A percentile compares a stretch with the other conserved stretches of the same genome.
phyloP scores from a whole-genome alignment of 2,797 vertebrate species.

The Dallia pectoralis region DNA sequence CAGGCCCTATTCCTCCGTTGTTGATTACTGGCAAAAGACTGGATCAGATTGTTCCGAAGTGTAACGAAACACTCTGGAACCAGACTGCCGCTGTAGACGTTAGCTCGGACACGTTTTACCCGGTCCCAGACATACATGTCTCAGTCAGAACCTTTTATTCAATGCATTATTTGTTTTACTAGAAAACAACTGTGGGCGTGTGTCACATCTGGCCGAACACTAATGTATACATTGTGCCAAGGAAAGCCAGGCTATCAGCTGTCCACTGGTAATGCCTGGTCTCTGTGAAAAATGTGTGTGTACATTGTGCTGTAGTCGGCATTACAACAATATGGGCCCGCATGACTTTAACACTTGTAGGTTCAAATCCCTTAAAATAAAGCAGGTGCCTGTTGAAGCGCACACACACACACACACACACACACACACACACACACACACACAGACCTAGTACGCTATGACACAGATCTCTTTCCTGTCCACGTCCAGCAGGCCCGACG shows the following conservation, averaged over 20 bases:
- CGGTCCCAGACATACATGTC: slow-evolving; percentile 25
- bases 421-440: slow-evolving; percentile 48
- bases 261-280: neutral
- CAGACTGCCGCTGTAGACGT: too few species aligned
- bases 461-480: slow-evolving; percentile 57
- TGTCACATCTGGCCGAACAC: slow-evolving; percentile 43
- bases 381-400: slow-evolving; percentile 38
- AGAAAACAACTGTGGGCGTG: slow-evolving; percentile 28
- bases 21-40: too few species aligned
- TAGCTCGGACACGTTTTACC: neutral
- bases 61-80: too few species aligned
- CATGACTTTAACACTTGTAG: slow-evolving; percentile 29
- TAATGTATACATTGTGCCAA: slow-evolving; percentile 36
- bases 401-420: slow-evolving; percentile 48
- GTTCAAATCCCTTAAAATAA: slow-evolving; percentile 37
- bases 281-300: too few species aligned
- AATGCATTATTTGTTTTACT: slow-evolving; percentile 49
- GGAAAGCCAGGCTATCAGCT: slow-evolving; percentile 22
- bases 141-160: slow-evolving; percentile 23
- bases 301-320: too few species aligned
- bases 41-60: too few species aligned
- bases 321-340: slow-evolving; percentile 32
- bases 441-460: slow-evolving; percentile 29
- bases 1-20: too few species aligned
- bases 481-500: slow-evolving; percentile 45